Base-by-base conservation (phyloP, 2,888 invertebrate species). In the Graphium colonna region DNA sequence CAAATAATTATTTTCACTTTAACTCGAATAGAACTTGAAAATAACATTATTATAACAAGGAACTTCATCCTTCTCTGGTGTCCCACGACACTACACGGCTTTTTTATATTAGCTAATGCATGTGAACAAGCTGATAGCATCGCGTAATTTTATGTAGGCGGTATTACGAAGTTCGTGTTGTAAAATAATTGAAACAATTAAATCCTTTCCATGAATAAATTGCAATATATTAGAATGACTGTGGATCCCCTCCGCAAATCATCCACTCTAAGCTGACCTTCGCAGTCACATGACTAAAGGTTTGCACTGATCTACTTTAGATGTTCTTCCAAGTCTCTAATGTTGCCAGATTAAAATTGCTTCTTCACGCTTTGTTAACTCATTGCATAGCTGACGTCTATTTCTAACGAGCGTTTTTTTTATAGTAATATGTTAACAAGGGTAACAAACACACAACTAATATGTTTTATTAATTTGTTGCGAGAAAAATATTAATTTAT, bases 271-370 rank as follows among this genome's bases (percentile, higher is more conserved):
- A 63, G 78, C 51, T 65, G 75, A 63, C 80, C 80, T 79, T 79
- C 77, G 57, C 57, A 76, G 74, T 80, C 81, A 80, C 75, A 77
- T 79, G 80, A 82, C 77, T 78, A 50, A 61, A 73, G 76, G 70
- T 73, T 74, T 68, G 65, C 64, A 67, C 66, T 75, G 75, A 75
- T 79, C 77, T 69, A 80, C 74, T 75, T 81, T 76, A 74, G 73
- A 67, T 63, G 56, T 64, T 61, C 64, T 57, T 66, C 59, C 57
- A 57, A 16, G 13, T 50, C 59, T 26, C 57, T 47, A 48, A 53
- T 38, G 42, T 16, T 43, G 15, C 15, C 16, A 43, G 51, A 43
- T 48, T 38, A 38, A 39, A 38, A 53, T 38, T 16, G 47, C 42
- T 36, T 43, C 47, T 43, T 38, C 18, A 39, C 21, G 47, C 38